Evolutionary conservation across 1,140 invertebrate species (phyloP), one percentile per base, ranked within the genome.

Genomic region (Ctenoplectra terminalis): DNA sequence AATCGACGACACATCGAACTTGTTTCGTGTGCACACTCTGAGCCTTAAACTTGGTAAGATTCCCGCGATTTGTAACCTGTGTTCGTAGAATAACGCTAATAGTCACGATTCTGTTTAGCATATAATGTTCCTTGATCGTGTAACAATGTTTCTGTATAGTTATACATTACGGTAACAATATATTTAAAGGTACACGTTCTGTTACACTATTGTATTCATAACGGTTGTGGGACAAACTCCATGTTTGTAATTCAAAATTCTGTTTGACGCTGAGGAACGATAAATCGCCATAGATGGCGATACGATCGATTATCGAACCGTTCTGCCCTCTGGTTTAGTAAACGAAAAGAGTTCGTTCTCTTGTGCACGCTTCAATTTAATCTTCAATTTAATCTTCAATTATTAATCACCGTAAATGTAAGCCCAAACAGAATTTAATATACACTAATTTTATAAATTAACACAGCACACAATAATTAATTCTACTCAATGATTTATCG

Each of bases 201-300:
- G n/a, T 72, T 58, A 46, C 11, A 58, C 31, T 61, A 61, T 20
- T 11, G 9, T 7, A 17, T 43, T 52, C 26, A 50, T 81, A 74
- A 74, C 78, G 60, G 71, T 81, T 34, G 60, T 8, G 29, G 15
- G 29, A 15, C 23, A 48, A 64, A 66, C 71, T 64, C 71, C 71
- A 74, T 66, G 29, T 71, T 66, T 63, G 34, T 64, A 74, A 81
- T 74, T 78, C 43, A 78, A 78, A 78, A 48, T 58, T 70, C n/a
- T 77, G 37, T 78, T 60, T 48, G 52, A 48, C n/a, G 54, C 31
- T 17, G n/a, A 60, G 17, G 8, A 26, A 50, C 29, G 4, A 31
- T 15, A 2, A 43, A n/a, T 46, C 54, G 1, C 29, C 0, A 31
- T 7, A 78, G 64, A 60, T 69, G 40, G 75, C 52, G n/a, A 0